A percentile compares a stretch with the other conserved stretches of the same genome.
Evolutionary conservation across 1,140 invertebrate species (phyloP).

Genomic region (Caerostris darwini): DNA sequence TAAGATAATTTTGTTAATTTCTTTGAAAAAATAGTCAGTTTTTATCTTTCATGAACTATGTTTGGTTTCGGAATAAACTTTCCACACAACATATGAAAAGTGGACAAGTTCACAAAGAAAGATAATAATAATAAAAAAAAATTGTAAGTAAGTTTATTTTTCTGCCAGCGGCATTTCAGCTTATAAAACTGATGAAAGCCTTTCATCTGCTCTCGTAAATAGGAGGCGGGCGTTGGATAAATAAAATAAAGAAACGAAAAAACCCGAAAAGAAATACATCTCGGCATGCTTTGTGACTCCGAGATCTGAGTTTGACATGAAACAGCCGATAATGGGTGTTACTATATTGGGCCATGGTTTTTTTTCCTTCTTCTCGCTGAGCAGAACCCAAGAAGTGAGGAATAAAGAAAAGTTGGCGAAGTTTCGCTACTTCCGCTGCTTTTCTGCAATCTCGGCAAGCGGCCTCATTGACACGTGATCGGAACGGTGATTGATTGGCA

Average conservation of each 20-base stretch:
- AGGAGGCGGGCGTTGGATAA: neutral
- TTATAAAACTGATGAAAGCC: slow-evolving; percentile 50
- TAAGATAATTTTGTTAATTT: too few species aligned
- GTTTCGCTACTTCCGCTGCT: slow-evolving; percentile 33
- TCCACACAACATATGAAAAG: neutral
- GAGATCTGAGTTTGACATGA: slow-evolving; percentile 57
- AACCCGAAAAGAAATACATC: neutral
- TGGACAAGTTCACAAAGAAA: neutral
- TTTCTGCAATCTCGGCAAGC: slow-evolving; percentile 61
- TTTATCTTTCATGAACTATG: too few species aligned
- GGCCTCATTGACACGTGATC: slow-evolving; percentile 67
- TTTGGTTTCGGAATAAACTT: too few species aligned
- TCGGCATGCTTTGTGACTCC: slow-evolving; percentile 48
- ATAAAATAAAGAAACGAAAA: neutral
- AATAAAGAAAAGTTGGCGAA: slow-evolving; percentile 53
- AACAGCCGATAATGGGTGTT: slow-evolving; percentile 64
- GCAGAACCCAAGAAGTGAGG: neutral
- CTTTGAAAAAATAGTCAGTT: too few species aligned
- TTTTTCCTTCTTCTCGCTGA: neutral
- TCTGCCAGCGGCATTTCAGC: neutral
- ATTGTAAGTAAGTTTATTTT: neutral
- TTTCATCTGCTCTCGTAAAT: slow-evolving; percentile 47
- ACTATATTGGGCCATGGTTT: slow-evolving; percentile 48
- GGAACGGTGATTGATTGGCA: slow-evolving; percentile 65
- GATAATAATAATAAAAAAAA: neutral